A percentile compares a stretch with the other conserved stretches of the same genome.
These are phyloP conservation scores for Otocyon megalotis DNA, from an alignment of 2,113 vertebrate genomes.

Conservation along the genomic window DNA sequence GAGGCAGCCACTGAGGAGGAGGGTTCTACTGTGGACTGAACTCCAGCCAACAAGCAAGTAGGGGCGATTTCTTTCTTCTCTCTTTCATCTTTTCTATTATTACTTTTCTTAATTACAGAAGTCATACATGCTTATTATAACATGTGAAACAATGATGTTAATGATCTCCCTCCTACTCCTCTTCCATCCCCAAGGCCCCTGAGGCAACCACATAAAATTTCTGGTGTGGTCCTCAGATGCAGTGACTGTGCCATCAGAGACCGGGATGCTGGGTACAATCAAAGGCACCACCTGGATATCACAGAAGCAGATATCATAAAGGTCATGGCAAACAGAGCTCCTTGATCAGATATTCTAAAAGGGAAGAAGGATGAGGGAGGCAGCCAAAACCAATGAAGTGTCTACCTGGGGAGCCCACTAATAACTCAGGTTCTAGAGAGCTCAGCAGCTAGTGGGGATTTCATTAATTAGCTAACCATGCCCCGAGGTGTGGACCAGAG, in stretches of 20 bases:
- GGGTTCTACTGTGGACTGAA: not conserved
- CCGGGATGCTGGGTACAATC: not conserved
- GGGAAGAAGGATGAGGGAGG: not conserved
- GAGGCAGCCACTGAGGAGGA: not conserved
- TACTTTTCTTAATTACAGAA: constrained; percentile 12
- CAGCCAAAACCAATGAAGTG: not conserved
- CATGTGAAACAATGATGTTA: not conserved
- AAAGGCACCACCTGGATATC: not conserved
- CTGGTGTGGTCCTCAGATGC: not conserved
- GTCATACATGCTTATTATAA: not conserved
- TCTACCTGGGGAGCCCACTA: not conserved
- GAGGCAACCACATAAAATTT: not conserved
- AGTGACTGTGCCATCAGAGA: not conserved
- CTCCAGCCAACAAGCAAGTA: not conserved
- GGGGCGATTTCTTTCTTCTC: not conserved
- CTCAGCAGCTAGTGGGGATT: not conserved
- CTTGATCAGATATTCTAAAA: not conserved
- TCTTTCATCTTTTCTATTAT: constrained; percentile 22
- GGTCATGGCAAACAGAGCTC: not conserved
- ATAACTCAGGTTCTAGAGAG: not conserved
- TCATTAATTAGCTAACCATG: not conserved
- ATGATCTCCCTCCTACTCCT: not conserved
- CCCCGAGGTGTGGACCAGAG: not conserved
- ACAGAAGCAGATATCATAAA: not conserved
- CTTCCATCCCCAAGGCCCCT: not conserved